phyloP scores from a whole-genome alignment of 1,140 invertebrate genomes.

The Drosophila virilis region DNA sequence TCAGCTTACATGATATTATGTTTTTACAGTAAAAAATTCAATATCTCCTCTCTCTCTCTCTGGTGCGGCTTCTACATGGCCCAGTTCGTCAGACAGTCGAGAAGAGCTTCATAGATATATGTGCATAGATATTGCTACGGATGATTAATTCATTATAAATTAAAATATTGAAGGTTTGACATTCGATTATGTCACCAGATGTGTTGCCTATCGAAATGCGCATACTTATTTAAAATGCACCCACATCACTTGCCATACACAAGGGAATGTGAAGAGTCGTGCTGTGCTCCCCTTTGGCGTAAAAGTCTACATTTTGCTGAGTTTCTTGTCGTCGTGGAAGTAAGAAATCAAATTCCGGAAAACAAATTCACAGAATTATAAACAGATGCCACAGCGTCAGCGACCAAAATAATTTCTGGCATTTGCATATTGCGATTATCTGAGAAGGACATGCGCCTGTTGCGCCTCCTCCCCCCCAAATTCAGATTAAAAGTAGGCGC shows the following conservation, averaged over 20 bases:
- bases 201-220: neutral
- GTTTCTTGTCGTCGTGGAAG: conserved; percentile 6
- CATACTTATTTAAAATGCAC: neutral
- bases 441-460: conserved; percentile 31
- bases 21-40: no score
- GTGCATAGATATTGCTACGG: neutral
- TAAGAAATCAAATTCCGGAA: conserved; percentile 42
- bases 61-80: no score
- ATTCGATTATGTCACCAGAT: neutral
- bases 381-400: conserved; percentile 28
- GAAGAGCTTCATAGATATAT: neutral
- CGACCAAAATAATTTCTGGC: conserved; percentile 31
- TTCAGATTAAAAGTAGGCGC: neutral
- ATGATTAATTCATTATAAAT: neutral
- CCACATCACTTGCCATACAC: neutral
- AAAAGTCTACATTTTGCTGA: neutral
- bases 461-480: neutral
- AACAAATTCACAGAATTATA: conserved; percentile 43
- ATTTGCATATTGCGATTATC: conserved; percentile 46
- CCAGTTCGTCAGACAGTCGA: no score
- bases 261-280: neutral
- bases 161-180: neutral
- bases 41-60: no score
- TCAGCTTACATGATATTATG: no score
- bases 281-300: neutral